Base-by-base conservation (phyloP, 2,888 invertebrate species). In the Leptopilina syphax region DNA sequence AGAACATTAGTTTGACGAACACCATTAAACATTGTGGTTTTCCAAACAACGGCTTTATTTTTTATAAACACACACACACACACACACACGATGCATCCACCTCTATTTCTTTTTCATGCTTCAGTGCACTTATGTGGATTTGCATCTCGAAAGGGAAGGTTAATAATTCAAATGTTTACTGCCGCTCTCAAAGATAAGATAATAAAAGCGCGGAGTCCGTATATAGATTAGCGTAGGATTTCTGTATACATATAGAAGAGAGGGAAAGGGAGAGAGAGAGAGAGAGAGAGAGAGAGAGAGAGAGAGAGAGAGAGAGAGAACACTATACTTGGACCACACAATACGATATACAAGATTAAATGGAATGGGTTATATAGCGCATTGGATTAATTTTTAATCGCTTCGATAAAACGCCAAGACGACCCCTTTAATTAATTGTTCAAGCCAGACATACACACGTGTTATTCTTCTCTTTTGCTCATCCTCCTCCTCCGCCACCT, bases 141-240 rank as follows among this genome's bases (percentile, higher is more conserved):
- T 9, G 34, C 34, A 57, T 57, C 34, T 57, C 27, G 41, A 34
- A 9, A 44, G n/a, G 50, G 73, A 54, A 34, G 78, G 78, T 87
- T 86, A 87, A 87, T 87, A 87, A 88, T 87, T 86, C 84, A 87
- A 86, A 88, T 85, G 84, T 87, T 88, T 86, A 81, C 86, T 85
- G 50, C 80, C 78, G 84, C 83, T 86, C 80, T 84, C 82, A 79
- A 84, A 84, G 88, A 88, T 87, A 88, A 88, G 84, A 84, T 86
- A 87, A 86, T 88, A 87, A 88, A 87, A 87, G 87, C 86, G 79
- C 78, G 84, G 83, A 80, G 76, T 80, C 79, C 78, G 60, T 63
- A 76, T 76, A 54, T 76, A 73, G 68, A 80, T 66, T 83, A 80
- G 85, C 84, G 41, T 41, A 76, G 44, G 27, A 41, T 34, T 44